Percentiles rank a stretch among this genome's conserved stretches.
These are phyloP conservation scores for Sinopyrophorus schimmeli DNA, from an alignment of 2,888 invertebrate genomes.

Conservation along the genomic window DNA sequence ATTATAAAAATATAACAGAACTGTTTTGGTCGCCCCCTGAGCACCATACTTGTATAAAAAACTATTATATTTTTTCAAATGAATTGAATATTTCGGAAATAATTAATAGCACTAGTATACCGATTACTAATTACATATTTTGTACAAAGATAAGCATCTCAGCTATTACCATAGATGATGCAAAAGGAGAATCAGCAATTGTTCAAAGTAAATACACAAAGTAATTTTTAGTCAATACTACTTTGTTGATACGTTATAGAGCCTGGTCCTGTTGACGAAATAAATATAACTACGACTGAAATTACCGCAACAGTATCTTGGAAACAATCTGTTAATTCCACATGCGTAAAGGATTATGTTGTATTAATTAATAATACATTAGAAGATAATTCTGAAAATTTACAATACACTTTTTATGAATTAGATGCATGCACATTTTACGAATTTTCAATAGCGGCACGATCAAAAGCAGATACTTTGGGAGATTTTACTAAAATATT, in stretches of 20 bases:
- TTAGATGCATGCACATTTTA: conserved; percentile 28
- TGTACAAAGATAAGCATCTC: conserved; percentile 6
- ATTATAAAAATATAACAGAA: conserved; percentile 1
- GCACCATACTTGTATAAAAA: conserved; percentile 10
- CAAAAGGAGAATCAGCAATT: background rate
- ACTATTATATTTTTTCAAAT: conserved; percentile 5
- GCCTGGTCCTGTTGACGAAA: conserved; percentile 13
- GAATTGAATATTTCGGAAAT: background rate
- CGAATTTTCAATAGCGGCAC: conserved; percentile 18
- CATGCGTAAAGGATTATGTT: conserved; percentile 19
- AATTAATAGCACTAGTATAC: background rate
- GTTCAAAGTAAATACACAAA: conserved; percentile 1
- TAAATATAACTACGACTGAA: background rate
- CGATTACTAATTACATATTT: background rate
- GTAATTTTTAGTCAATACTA: too few relatives aligned
- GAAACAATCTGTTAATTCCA: conserved; percentile 16
- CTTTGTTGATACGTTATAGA: too few relatives aligned
- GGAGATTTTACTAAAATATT: conserved; percentile 2
- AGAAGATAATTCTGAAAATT: background rate
- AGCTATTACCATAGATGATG: conserved; percentile 1
- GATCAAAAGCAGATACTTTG: background rate
- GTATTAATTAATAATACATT: conserved; percentile 5
- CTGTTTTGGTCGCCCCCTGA: conserved; percentile 13
- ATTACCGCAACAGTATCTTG: conserved; percentile 17
- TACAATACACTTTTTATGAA: conserved; percentile 1